These are phyloP conservation scores for Manis crassicaudata DNA, from an alignment of 2,797 vertebrate genomes.

Conservation along the genomic window DNA sequence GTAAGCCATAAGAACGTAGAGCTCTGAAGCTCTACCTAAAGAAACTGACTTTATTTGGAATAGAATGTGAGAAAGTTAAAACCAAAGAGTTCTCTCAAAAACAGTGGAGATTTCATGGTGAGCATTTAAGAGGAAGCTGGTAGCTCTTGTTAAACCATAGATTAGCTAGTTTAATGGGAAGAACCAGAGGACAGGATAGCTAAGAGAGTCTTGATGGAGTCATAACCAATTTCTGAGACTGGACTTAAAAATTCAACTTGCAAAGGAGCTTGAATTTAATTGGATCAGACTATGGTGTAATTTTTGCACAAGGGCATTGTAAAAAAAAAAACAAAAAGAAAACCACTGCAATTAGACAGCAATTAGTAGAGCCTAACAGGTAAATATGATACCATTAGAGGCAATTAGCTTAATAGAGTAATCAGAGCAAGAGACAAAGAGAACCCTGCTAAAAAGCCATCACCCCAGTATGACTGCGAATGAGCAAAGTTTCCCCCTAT, in stretches of 20 bases:
- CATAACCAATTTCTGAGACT: background rate
- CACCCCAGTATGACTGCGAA: background rate
- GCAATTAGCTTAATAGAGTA: background rate
- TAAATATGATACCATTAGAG: background rate
- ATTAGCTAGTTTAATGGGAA: background rate
- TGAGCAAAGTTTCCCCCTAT: background rate
- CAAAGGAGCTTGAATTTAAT: background rate
- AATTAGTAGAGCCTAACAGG: constrained; percentile 6
- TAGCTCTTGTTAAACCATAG: background rate
- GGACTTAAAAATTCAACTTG: background rate
- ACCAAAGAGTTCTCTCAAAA: background rate
- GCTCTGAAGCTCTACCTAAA: background rate
- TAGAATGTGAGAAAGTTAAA: background rate
- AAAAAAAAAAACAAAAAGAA: background rate
- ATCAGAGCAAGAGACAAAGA: background rate
- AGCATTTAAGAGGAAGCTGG: background rate
- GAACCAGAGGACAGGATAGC: background rate
- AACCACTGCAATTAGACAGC: background rate
- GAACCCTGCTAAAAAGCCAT: background rate
- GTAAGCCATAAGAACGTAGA: background rate
- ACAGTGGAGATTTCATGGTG: background rate
- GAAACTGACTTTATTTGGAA: background rate
- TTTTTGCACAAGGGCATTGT: background rate
- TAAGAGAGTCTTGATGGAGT: background rate
- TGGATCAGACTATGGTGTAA: background rate